These are phyloP conservation scores for Eupsittula cactorum DNA, from an alignment of 2,113 vertebrate genomes.

Conservation along the genomic window DNA sequence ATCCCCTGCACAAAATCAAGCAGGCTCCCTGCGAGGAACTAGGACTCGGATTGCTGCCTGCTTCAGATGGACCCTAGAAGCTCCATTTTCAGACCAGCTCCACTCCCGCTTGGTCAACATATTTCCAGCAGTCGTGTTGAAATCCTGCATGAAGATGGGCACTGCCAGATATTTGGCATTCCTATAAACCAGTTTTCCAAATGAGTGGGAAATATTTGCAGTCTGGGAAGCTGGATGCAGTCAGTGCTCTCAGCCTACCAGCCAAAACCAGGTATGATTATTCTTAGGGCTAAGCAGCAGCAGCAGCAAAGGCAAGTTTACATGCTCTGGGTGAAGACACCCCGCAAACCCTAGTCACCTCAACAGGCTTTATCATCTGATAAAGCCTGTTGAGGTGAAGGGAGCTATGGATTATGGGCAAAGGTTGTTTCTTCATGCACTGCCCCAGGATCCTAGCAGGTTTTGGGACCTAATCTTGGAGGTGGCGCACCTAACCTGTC, in stretches of 20 bases:
- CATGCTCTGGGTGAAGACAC: neutral
- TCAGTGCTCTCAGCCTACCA: neutral
- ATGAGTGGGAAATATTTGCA: neutral
- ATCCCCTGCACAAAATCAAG: neutral
- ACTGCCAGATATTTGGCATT: neutral
- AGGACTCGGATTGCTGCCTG: neutral
- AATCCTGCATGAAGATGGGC: neutral
- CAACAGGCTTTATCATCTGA: neutral
- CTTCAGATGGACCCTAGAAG: neutral
- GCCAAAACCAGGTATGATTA: neutral
- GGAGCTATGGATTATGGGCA: neutral
- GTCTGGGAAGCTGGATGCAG: neutral
- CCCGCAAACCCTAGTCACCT: fast-evolving
- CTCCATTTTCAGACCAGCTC: neutral
- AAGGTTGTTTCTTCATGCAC: neutral
- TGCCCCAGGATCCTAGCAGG: neutral
- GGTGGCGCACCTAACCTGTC: fast-evolving
- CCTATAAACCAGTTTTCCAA: neutral
- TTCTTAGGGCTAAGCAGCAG: neutral
- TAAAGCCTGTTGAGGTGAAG: neutral
- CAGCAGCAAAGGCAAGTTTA: neutral
- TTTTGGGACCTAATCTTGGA: neutral
- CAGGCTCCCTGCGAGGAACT: neutral
- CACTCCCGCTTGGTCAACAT: neutral
- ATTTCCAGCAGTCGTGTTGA: neutral